Evolutionary conservation across 1,140 invertebrate genomes (phyloP), one percentile per base, ranked within the genome.

Genomic region (Ladona fulva): DNA sequence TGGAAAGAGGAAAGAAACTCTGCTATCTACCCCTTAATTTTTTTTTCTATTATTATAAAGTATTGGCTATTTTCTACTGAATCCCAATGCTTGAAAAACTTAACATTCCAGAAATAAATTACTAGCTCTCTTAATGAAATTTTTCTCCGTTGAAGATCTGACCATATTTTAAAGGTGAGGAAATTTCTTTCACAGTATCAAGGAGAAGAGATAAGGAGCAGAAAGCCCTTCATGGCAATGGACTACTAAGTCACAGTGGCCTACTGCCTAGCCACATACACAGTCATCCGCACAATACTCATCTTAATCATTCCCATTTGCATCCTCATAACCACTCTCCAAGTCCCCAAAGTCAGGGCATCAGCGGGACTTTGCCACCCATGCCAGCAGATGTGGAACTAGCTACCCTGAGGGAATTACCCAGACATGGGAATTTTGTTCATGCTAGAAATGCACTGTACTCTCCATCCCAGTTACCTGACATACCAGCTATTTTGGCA

Each of bases 401-500:
- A n/a, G 94, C 94, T 0, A 93, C 92, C 0, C 86, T 97, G n/a
- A 87, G 93, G 42, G 94, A 97, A 83, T 87, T 96, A 16, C 95
- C 95, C 3, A 85, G 90, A 1, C 81, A 89, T 80, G 88, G 89
- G 1, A 89, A 89, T 80, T 92, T 92, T 77, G 88, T 94, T 19
- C 93, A 95, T 81, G 74, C 74, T 25, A 92, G 88, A 11, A 96
- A 96, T 83, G 91, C 92, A 14, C 85, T 96, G 0, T 97, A 97
- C 81, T 90, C 89, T 16, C 85, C 87, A 1, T 85, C 86, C 78
- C 52, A 66, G 14, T 66, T 66, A 66, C 52, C 52, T 6, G 52
- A 66, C n/a, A 66, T 66, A 19, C 52, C 52, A 5, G n/a, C 16
- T 66, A 66, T 66, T 66, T 66, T 66, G 52, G 52, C 52, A 6